These are phyloP conservation scores for Adelognathus sp. DNA, from an alignment of 2,888 invertebrate genomes.

Conservation along the genomic window DNA sequence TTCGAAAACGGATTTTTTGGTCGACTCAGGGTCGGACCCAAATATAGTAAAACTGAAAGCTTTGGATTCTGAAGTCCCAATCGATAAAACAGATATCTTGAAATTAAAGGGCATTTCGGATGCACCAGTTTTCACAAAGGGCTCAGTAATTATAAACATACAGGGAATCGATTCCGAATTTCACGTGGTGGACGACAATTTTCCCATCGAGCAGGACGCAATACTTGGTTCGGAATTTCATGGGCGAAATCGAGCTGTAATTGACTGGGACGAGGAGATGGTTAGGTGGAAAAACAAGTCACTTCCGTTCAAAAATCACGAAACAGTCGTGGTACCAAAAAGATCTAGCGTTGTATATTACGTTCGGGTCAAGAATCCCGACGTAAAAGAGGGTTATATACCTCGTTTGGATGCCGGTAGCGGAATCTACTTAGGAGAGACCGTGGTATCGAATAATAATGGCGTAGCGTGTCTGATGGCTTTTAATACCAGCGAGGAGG, in stretches of 20 bases:
- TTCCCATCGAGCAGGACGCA: not conserved
- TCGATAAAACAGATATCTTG: not conserved
- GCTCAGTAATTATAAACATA: not conserved
- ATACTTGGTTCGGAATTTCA: conserved; percentile 23
- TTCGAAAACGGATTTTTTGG: not conserved
- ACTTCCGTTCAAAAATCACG: conserved; percentile 9
- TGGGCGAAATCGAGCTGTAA: not conserved
- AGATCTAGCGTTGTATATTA: not conserved
- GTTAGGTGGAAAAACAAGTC: not conserved
- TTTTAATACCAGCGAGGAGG: conserved; percentile 16
- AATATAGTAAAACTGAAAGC: not conserved
- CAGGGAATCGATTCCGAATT: not conserved
- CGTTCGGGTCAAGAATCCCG: not conserved
- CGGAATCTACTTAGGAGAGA: conserved; percentile 18
- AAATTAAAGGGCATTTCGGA: not conserved
- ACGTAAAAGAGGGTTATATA: conserved; percentile 26
- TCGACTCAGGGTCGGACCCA: conserved; percentile 17
- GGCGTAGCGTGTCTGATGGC: conserved; percentile 28
- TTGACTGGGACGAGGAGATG: not conserved
- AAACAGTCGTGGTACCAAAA: not conserved
- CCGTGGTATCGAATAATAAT: conserved; percentile 4
- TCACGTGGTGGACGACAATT: not conserved
- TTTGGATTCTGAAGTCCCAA: not conserved
- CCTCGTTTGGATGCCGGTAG: conserved; percentile 4
- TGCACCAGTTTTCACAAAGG: not conserved